These are phyloP conservation scores for Daktulosphaira vitifoliae DNA, from an alignment of 1,140 invertebrate genomes.

Conservation along the genomic window DNA sequence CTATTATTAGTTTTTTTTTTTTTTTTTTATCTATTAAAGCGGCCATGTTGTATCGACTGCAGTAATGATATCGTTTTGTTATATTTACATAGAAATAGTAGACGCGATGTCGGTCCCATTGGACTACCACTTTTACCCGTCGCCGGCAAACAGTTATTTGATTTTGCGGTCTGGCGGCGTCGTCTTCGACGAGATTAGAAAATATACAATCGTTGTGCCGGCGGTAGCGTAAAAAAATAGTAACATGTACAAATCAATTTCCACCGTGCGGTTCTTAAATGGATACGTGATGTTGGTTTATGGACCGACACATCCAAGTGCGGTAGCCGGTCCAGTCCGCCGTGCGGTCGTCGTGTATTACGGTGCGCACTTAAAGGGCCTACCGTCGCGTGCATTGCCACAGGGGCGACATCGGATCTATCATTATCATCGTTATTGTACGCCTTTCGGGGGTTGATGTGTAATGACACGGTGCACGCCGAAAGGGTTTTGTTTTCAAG, in stretches of 20 bases:
- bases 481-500: slow-evolving; percentile 2
- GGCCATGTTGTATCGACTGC: too few relatives aligned
- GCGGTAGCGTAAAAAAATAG: neutral
- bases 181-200: slow-evolving; percentile 14
- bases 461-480: neutral
- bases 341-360: too few relatives aligned
- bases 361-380: slow-evolving; percentile 10
- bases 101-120: too few relatives aligned
- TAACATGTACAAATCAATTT: slow-evolving; percentile 13
- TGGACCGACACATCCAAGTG: neutral
- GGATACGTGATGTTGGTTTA: slow-evolving; percentile 28
- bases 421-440: neutral
- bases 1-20: too few relatives aligned
- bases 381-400: neutral
- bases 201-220: neutral
- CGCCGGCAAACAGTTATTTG: neutral
- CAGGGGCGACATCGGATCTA: neutral
- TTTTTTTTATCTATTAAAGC: too few relatives aligned
- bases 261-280: slow-evolving; percentile 17
- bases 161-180: slow-evolving; percentile 26
- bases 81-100: too few relatives aligned
- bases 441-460: neutral
- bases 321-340: too few relatives aligned
- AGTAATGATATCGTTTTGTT: too few relatives aligned
- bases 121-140: slow-evolving; percentile 15